Evolutionary conservation across 2,888 invertebrate species (phyloP).

Genomic region (Caenorhabditis sulstoni): DNA sequence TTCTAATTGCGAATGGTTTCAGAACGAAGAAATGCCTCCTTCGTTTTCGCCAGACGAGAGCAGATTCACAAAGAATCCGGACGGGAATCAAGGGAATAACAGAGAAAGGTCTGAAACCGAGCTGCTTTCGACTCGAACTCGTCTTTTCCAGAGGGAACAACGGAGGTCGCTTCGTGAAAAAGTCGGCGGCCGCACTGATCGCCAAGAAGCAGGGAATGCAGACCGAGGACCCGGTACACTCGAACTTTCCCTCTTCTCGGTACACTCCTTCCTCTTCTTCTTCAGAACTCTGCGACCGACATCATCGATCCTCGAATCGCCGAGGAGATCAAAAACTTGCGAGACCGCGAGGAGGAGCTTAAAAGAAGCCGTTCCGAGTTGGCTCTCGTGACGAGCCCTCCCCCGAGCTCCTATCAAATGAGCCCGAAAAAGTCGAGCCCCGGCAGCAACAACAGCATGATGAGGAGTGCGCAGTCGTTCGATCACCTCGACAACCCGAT

Average conservation of each 20-base stretch:
- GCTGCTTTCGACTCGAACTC: background rate
- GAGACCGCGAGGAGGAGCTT: slow-evolving; percentile 83
- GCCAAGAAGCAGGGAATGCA: slow-evolving; percentile 69
- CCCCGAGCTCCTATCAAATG: slow-evolving; percentile 54
- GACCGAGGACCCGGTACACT: slow-evolving; percentile 51
- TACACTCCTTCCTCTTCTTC: background rate
- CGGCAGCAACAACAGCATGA: slow-evolving; percentile 27
- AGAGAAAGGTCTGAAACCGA: slow-evolving; percentile 6
- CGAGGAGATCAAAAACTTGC: slow-evolving; percentile 82
- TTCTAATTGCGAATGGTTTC: background rate
- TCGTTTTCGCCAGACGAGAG: slow-evolving; percentile 23
- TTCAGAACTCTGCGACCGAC: slow-evolving; percentile 62
- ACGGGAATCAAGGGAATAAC: slow-evolving; percentile 35
- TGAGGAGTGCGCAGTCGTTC: slow-evolving; percentile 63
- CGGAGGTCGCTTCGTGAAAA: slow-evolving; percentile 70
- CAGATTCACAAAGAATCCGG: slow-evolving; percentile 32
- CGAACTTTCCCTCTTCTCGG: no score
- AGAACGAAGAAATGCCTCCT: slow-evolving; percentile 35
- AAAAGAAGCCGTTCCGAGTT: slow-evolving; percentile 77
- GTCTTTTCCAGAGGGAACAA: slow-evolving; percentile 11
- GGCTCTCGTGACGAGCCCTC: slow-evolving; percentile 61
- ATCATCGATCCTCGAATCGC: slow-evolving; percentile 71
- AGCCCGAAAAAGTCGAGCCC: slow-evolving; percentile 38
- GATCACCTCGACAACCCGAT: slow-evolving; percentile 62
- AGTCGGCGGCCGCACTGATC: slow-evolving; percentile 72